Evolutionary conservation across 2,888 invertebrate genomes (phyloP), one percentile per base, ranked within the genome.

Genomic region (Zaprionus obscuricornis): DNA sequence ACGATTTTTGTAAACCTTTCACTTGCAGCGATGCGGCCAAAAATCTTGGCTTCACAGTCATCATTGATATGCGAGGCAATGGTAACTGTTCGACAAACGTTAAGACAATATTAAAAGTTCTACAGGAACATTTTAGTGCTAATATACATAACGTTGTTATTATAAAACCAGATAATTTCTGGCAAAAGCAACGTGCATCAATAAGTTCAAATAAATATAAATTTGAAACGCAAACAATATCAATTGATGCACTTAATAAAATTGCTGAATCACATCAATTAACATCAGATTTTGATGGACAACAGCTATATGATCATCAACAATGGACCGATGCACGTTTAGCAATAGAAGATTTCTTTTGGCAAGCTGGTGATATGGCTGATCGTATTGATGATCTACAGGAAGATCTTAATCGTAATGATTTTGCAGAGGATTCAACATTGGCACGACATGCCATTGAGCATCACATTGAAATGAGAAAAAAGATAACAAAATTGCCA

Each of bases 131-230:
- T 91, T 98, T 98, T 91, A 95, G 97, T 85, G 95, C 97, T 83
- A 93, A 93, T 71, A 96, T 99, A 88, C 96, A 98, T 91, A 95
- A 96, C 90, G 98, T 97, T 79, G 96, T 97, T 89, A 97, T 99
- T 90, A 98, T 99, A 85, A 98, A 99, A 92, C 98, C 98, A 76
- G 99, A 99, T 89, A 98, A 98, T 90, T 99, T 99, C 92, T 98
- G 98, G 98, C 98, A 99, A 91, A 99, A 99, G 91, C 98, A 99
- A 91, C 95, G 98, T 89, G 98, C 98, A 82, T 97, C 97, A 74
- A 93, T 99, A 88, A 97, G 97, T 88, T 97, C 97, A 91, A 96
- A 98, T 91, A 99, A 98, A 92, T 99, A 98, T 92, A 98, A 98
- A 92, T 99, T 99, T 92, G 98, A 99, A 96, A 98, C 98, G 86